A percentile compares a stretch with the other conserved stretches of the same genome.
Evolutionary conservation across 2,888 invertebrate genomes (phyloP).

Genomic region (Caenorhabditis imperialis): DNA sequence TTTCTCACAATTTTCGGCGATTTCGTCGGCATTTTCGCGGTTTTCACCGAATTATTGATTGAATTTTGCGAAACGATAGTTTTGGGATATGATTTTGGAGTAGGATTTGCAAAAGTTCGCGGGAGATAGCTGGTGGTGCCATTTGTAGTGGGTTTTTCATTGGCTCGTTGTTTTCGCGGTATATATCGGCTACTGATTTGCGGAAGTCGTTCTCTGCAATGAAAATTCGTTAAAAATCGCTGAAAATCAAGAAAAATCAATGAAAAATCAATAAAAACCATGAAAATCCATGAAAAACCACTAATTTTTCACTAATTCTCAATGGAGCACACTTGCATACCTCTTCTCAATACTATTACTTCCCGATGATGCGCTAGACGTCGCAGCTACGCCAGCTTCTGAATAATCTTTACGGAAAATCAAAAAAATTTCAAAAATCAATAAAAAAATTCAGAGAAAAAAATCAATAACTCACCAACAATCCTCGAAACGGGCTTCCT

Average conservation of each 20-base stretch:
- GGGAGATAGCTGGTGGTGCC: too few species aligned
- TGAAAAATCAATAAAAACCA: too few species aligned
- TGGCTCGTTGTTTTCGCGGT: neutral
- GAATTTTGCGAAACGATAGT: too few species aligned
- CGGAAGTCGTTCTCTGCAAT: slow-evolving; percentile 13
- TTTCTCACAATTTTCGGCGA: too few species aligned
- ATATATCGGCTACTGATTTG: slow-evolving; percentile 2
- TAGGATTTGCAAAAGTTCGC: neutral
- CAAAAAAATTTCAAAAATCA: neutral
- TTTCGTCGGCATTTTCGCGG: too few species aligned
- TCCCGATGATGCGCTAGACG: slow-evolving; percentile 9
- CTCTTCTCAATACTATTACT: slow-evolving; percentile 40
- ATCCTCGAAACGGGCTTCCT: slow-evolving; percentile 5
- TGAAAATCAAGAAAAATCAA: too few species aligned
- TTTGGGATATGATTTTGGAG: too few species aligned
- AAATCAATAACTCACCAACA: neutral
- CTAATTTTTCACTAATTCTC: neutral
- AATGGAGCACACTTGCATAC: neutral
- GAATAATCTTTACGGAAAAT: neutral
- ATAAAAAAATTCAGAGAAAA: neutral
- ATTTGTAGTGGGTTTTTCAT: too few species aligned
- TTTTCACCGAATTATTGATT: slow-evolving; percentile 4
- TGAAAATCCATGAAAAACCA: neutral
- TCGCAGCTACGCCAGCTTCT: too few species aligned
- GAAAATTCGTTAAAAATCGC: too few species aligned